Base-by-base conservation (phyloP, 1,140 invertebrate genomes). In the Leptinotarsa texana region DNA sequence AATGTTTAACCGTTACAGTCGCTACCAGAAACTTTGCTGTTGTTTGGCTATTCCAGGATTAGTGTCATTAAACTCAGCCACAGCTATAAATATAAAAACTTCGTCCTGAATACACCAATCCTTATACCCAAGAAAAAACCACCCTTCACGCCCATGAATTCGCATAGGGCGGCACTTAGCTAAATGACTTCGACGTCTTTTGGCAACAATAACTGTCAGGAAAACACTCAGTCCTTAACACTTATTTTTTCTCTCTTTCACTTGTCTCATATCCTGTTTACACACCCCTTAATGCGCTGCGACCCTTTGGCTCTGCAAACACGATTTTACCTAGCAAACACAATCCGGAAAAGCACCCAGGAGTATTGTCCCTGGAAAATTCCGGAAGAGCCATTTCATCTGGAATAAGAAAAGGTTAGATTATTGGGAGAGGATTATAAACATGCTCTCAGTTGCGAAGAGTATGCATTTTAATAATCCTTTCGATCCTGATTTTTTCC, bases 171-270 rank as follows among this genome's bases (percentile, higher is more conserved):
- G 51, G 17, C 51, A 57, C 51, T 57, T 57, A 57, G 51, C 51
- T 17, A 57, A 57, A 57, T 57, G 51, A 57, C 51, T 57, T 57
- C 51, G 51, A 57, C 3, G n/a, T 57, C 51, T 57, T 18, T 57
- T 18, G n/a, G 51, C 13, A 57, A 57, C 51, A 57, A 57, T 57
- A 57, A 57, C 51, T 57, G 51, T 57, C 51, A 18, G 15, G 51
- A 0, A 42, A 57, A 57, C 51, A 57, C 51, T 57, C 51, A 57
- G 51, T 18, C 51, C n/a, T 15, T 18, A 57, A 57, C 51, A 57
- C 51, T 57, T 57, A 57, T 57, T 57, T 57, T 57, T 57, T 57
- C 51, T 57, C 51, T 57, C 51, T 57, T 57, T 57, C 51, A 57
- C 51, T 57, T 57, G 51, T 57, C 51, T 57, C 51, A 57, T 57